Base-by-base conservation (phyloP, 2,888 invertebrate genomes). In the Hypselothyrea guttata region DNA sequence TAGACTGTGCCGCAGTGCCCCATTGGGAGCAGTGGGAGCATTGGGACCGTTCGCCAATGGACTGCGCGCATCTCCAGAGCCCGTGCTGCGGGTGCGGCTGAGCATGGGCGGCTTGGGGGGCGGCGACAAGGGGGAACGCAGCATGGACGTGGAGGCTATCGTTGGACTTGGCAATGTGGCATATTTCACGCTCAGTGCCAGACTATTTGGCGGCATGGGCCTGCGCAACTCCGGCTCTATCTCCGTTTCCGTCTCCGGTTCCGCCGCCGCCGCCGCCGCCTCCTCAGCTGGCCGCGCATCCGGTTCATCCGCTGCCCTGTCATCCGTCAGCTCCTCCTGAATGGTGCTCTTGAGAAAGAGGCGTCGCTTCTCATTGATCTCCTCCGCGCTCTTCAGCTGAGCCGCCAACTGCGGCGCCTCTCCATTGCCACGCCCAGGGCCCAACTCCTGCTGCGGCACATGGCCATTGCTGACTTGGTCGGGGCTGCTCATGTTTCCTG, bases 71-170 rank as follows among this genome's bases (percentile, higher is more conserved):
- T 87, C 86, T 2, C 84, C 86, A 45, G 77, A 67, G 28, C 87
- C 87, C 7, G 84, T 76, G 59, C 87, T 88, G 35, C 86, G 83
- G 31, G 86, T 78, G 42, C 88, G 88, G 56, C 88, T 83, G 47
- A 88, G 48, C 88, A 88, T 87, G 34, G 88, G 88, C 11, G 88
- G 88, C 28, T 88, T 88, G 8, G 88, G 88, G 33, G 88, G 88
- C 33, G 88, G 88, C 15, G 86, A 74, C n/a, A 66, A 40, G 0
- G 87, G 87, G 13, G 81, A 79, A 33, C 70, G 72, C 7, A 86
- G 38, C 15, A 65, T 15, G 31, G 68, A 61, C 49, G 63, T 28
- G 22, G 48, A 52, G 8, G 52, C 64, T n/a, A 60, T 12, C 11
- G 48, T 49, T 15, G 76, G 61, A 55, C 59, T 72, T 3, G 83